phyloP scores from a whole-genome alignment of 2,888 invertebrate species.

The Drosophila affinis region DNA sequence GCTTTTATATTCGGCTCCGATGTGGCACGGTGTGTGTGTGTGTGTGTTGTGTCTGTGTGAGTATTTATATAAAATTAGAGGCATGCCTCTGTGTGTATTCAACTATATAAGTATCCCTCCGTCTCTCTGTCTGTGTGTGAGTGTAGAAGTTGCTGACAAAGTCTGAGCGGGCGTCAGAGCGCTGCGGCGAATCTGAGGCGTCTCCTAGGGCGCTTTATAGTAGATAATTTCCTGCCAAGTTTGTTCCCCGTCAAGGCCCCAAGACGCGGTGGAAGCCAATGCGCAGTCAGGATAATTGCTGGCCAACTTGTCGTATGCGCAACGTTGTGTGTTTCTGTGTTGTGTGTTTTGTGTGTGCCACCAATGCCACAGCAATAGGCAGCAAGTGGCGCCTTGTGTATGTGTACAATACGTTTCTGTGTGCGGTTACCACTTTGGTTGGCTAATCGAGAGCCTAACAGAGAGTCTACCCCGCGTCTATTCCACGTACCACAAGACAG shows the following conservation, averaged over 20 bases:
- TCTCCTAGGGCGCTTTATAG: slow-evolving; percentile 34
- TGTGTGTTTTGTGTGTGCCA: slow-evolving; percentile 32
- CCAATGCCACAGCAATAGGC: slow-evolving; percentile 72
- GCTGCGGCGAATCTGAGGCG: slow-evolving; percentile 74
- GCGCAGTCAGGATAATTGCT: slow-evolving; percentile 60
- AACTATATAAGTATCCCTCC: slow-evolving; percentile 63
- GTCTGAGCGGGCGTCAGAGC: slow-evolving; percentile 40
- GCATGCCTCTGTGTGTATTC: slow-evolving; percentile 44
- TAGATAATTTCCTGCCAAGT: slow-evolving; percentile 73
- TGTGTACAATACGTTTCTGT: slow-evolving; percentile 25
- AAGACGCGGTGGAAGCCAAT: slow-evolving; percentile 65
- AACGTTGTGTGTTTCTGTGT: slow-evolving; percentile 30
- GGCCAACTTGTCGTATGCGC: slow-evolving; percentile 72
- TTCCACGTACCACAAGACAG: slow-evolving; percentile 70
- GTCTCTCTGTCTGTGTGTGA: slow-evolving; percentile 24
- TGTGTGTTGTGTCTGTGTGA: slow-evolving; percentile 43
- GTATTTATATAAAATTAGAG: slow-evolving; percentile 54
- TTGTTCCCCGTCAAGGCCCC: slow-evolving; percentile 62
- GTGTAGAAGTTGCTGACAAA: slow-evolving; percentile 65
- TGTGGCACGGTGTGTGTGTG: slow-evolving; percentile 36
- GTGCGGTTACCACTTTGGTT: slow-evolving; percentile 59
- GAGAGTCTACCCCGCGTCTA: slow-evolving; percentile 38
- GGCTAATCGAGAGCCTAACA: slow-evolving; percentile 67
- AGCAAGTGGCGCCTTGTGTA: slow-evolving; percentile 36
- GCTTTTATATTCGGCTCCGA: slow-evolving; percentile 79